Evolutionary conservation across 2,888 invertebrate genomes (phyloP).

Genomic region (Latheticus oryzae): DNA sequence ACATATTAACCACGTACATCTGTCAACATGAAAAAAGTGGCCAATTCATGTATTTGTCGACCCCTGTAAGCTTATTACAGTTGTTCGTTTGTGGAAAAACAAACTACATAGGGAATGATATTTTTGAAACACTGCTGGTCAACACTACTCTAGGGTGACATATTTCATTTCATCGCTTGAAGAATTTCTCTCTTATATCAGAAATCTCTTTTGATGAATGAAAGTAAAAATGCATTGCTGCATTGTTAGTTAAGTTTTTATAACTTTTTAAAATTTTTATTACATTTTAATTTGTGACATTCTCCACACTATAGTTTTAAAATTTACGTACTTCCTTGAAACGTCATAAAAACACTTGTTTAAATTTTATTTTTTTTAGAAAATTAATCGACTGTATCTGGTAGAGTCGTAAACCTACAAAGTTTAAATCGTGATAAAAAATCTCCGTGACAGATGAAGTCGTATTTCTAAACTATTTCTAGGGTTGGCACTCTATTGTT

Average conservation of each 20-base stretch:
- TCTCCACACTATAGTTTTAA: constrained; percentile 14
- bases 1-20: constrained; percentile 66
- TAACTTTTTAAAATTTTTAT: constrained; percentile 39
- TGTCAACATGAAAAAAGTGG: constrained; percentile 63
- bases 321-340: constrained; percentile 14
- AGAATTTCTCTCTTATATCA: constrained; percentile 53
- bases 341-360: constrained; percentile 14
- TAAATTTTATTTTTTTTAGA: constrained; percentile 10
- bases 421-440: constrained; percentile 22
- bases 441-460: constrained; percentile 10
- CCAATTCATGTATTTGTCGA: constrained; percentile 63
- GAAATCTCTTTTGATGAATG: constrained; percentile 55
- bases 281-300: constrained; percentile 7
- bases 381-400: constrained; percentile 21
- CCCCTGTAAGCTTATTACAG: constrained; percentile 55
- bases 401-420: constrained; percentile 28
- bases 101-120: constrained; percentile 5
- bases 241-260: no score
- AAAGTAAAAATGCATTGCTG: constrained; percentile 51
- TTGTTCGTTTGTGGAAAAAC: constrained; percentile 29
- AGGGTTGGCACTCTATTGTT: constrained; percentile 16
- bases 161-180: constrained; percentile 58
- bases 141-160: constrained; percentile 52
- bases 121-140: constrained; percentile 42
- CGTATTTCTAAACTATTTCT: constrained; percentile 12